Conservation (phyloP, 2,113 vertebrate species). For the Capreolus pygargus region DNA sequence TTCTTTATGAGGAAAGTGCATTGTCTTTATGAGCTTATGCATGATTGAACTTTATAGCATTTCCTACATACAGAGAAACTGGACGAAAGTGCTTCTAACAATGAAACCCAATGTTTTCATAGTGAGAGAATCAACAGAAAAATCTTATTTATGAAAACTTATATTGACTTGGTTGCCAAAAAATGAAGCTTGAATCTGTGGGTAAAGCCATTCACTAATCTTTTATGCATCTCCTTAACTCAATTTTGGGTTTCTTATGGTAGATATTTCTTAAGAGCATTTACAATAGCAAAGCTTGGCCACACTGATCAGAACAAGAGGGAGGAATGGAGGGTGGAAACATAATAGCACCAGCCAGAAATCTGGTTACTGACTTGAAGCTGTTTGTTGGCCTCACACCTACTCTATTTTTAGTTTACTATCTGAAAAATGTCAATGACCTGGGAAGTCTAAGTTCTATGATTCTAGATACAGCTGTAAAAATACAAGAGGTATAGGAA, state of each 20-base stretch:
- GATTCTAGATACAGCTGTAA: background rate
- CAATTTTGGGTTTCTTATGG: background rate
- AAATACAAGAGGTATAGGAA: background rate
- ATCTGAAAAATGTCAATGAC: background rate
- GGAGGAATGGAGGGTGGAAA: background rate
- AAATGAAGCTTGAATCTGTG: background rate
- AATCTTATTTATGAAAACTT: background rate
- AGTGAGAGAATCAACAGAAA: slow-evolving; percentile 29
- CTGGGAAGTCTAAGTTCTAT: background rate
- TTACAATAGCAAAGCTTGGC: background rate
- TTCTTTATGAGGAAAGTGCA: background rate
- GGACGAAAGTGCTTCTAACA: slow-evolving; percentile 36
- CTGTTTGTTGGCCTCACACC: background rate
- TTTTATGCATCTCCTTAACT: background rate
- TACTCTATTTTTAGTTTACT: background rate
- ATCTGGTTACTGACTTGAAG: background rate
- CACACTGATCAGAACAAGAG: background rate
- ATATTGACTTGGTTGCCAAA: background rate
- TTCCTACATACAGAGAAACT: background rate
- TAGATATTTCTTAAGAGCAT: background rate
- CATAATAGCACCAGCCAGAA: background rate
- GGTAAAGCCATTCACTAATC: background rate
- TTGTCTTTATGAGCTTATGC: slow-evolving; percentile 9
- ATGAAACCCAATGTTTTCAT: slow-evolving; percentile 21
- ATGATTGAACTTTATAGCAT: slow-evolving; percentile 32